Percentiles rank a stretch among this genome's conserved stretches.
Conservation (phyloP, 2,888 invertebrate genomes). For the Drosophila paranaensis region DNA sequence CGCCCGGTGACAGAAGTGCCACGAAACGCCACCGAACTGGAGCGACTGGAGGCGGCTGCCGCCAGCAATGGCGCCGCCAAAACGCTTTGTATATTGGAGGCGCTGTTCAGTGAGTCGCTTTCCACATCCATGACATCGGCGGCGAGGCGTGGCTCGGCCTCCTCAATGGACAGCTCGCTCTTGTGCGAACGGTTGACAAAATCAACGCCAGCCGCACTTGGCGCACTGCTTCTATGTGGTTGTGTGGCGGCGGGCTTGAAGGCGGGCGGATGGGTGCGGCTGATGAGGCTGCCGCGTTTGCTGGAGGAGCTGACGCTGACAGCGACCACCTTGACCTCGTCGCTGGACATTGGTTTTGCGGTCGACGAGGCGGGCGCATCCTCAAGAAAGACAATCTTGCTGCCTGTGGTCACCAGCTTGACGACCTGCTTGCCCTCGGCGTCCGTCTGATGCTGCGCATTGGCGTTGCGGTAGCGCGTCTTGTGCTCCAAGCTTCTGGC, state of each 20-base stretch:
- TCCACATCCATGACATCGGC: slow-evolving; percentile 66
- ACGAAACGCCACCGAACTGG: slow-evolving; percentile 83
- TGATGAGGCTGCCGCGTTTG: slow-evolving; percentile 50
- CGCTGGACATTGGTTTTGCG: slow-evolving; percentile 50
- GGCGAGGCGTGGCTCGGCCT: slow-evolving; percentile 86
- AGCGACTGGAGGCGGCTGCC: slow-evolving; percentile 83
- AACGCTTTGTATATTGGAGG: slow-evolving; percentile 83
- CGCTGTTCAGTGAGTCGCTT: slow-evolving; percentile 80
- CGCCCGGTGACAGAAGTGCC: slow-evolving; percentile 28
- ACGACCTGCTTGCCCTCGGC: slow-evolving; percentile 74
- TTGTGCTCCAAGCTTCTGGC: slow-evolving; percentile 65
- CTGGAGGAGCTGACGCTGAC: slow-evolving; percentile 86
- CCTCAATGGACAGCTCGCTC: slow-evolving; percentile 87
- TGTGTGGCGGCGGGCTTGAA: slow-evolving; percentile 31
- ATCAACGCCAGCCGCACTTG: slow-evolving; percentile 63
- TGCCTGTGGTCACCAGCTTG: slow-evolving; percentile 82
- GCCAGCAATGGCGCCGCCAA: slow-evolving; percentile 85
- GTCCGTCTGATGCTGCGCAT: slow-evolving; percentile 46
- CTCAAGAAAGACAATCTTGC: slow-evolving; percentile 82
- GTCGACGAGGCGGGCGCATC: slow-evolving; percentile 54
- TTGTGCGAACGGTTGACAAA: slow-evolving; percentile 86
- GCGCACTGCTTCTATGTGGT: slow-evolving; percentile 39
- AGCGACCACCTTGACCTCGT: slow-evolving; percentile 85
- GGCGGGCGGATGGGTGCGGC: slow-evolving; percentile 38
- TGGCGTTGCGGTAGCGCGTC: slow-evolving; percentile 60